These are phyloP conservation scores for Onychorhynchus coronatus DNA, from an alignment of 2,113 vertebrate species.

Conservation along the genomic window DNA sequence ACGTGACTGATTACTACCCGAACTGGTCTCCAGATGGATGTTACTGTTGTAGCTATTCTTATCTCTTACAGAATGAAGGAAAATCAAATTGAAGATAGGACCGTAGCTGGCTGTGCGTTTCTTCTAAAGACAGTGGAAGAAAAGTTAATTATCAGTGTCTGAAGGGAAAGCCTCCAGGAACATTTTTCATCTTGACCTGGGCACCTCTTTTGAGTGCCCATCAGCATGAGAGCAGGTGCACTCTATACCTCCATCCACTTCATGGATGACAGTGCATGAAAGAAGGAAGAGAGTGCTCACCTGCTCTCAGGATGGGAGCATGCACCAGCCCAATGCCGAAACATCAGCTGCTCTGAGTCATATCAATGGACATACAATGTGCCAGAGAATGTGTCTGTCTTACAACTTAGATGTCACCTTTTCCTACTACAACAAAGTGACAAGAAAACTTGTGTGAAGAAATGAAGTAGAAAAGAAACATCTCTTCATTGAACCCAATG, in stretches of 20 bases:
- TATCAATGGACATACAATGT: not conserved
- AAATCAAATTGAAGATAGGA: not conserved
- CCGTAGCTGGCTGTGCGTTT: not conserved
- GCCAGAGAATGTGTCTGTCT: not conserved
- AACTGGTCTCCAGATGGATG: not conserved
- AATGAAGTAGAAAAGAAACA: not conserved
- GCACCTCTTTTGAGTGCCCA: not conserved
- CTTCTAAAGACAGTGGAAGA: not conserved
- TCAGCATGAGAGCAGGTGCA: not conserved
- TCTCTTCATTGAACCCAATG: not conserved
- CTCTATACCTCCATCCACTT: not conserved
- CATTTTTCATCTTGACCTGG: not conserved
- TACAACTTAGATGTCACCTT: not conserved
- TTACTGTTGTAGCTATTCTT: not conserved
- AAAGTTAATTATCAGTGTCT: not conserved
- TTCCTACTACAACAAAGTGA: not conserved
- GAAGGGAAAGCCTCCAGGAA: not conserved
- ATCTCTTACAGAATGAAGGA: not conserved
- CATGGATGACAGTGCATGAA: not conserved
- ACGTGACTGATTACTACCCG: not conserved
- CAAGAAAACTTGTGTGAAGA: not conserved
- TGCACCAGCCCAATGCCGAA: not conserved
- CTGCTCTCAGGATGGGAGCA: not conserved
- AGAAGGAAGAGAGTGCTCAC: not conserved
- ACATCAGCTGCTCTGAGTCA: not conserved